phyloP scores from a whole-genome alignment of 2,888 invertebrate species.

The Agrilus cyanescens region DNA sequence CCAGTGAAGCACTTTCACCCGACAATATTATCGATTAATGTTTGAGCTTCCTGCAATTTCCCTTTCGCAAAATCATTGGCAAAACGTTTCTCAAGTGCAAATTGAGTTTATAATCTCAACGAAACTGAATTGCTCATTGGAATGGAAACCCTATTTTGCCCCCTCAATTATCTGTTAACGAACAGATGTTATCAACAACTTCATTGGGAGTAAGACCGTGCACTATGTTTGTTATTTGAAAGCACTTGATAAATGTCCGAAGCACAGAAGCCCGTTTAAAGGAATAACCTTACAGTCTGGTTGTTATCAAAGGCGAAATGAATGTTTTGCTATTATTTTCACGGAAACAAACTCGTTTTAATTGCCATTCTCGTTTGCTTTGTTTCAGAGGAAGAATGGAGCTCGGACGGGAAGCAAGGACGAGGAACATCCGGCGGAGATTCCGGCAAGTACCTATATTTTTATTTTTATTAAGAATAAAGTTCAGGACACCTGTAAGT shows the following conservation, averaged over 20 bases:
- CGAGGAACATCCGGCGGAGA: conserved; percentile 31
- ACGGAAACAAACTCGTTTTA: conserved; percentile 1
- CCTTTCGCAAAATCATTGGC: too few species aligned
- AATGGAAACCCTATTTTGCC: background rate
- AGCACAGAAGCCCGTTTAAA: background rate
- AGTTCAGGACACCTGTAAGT: too few species aligned
- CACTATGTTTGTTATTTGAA: background rate
- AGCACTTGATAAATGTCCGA: background rate
- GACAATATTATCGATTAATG: background rate
- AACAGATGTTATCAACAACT: background rate
- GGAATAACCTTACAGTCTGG: too few species aligned
- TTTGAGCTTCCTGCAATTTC: too few species aligned
- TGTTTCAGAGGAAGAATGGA: conserved; percentile 51
- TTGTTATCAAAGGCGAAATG: too few species aligned
- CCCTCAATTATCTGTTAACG: background rate
- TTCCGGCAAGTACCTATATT: conserved; percentile 30
- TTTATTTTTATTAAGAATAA: too few species aligned
- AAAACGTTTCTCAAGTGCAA: too few species aligned
- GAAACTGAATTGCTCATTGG: background rate
- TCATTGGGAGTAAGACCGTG: background rate
- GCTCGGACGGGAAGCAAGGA: conserved; percentile 43
- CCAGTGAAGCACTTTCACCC: too few species aligned
- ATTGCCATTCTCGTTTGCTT: conserved; percentile 16
- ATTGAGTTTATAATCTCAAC: too few species aligned
- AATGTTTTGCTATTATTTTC: background rate